These are phyloP conservation scores for Macheiramphus alcinus DNA, from an alignment of 2,113 vertebrate genomes.

Conservation along the genomic window DNA sequence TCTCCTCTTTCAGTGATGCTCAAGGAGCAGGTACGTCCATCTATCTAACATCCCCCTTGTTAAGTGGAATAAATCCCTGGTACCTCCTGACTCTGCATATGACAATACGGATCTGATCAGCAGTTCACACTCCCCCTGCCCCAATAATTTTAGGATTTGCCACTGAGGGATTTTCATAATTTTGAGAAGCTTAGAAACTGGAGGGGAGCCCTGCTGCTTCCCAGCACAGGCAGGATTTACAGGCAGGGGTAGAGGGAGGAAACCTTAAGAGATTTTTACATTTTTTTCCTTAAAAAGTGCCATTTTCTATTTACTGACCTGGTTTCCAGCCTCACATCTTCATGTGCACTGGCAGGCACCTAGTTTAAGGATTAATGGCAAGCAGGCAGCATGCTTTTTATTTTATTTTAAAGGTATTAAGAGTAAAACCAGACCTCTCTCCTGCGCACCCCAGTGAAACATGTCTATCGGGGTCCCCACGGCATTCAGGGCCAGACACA, in stretches of 20 bases:
- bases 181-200: not conserved
- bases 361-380: not conserved
- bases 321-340: not conserved
- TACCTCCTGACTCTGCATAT: not conserved
- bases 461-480: accelerated
- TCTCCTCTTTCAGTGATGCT: not conserved
- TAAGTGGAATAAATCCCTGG: not conserved
- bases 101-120: not conserved
- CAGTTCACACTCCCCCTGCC: not conserved
- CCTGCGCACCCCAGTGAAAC: not conserved
- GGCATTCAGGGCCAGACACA: not conserved
- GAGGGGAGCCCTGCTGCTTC: not conserved
- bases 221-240: not conserved
- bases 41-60: not conserved
- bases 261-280: not conserved
- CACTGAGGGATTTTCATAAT: not conserved
- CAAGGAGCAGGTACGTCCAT: not conserved
- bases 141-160: conserved; percentile 31
- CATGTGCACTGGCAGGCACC: accelerated
- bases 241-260: not conserved
- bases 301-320: not conserved
- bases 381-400: not conserved
- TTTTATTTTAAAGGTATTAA: not conserved
- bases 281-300: not conserved
- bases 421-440: not conserved